Percentiles rank a stretch among this genome's conserved stretches.
Conservation (phyloP, 2,888 invertebrate species). For the Thymelicus acteon region DNA sequence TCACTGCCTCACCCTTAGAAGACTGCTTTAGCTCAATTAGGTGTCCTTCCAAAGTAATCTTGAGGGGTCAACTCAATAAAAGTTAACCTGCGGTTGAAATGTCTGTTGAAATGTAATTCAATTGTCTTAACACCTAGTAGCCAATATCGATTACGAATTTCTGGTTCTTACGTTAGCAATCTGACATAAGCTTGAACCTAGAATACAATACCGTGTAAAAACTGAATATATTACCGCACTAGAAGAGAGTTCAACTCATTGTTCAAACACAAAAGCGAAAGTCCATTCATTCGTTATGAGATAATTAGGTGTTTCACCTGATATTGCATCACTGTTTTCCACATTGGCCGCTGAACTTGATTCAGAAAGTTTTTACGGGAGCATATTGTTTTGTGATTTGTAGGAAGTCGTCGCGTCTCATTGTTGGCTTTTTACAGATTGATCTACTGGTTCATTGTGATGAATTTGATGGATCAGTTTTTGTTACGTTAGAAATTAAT, state of each 20-base stretch:
- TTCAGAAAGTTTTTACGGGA: slow-evolving; percentile 53
- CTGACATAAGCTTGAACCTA: slow-evolving; percentile 43
- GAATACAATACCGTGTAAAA: slow-evolving; percentile 64
- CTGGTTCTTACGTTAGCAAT: slow-evolving; percentile 41
- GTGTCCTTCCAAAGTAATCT: too few species aligned
- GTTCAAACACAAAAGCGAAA: slow-evolving; percentile 82
- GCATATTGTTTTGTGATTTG: slow-evolving; percentile 59
- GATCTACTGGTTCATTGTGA: slow-evolving; percentile 32
- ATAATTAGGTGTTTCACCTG: slow-evolving; percentile 81
- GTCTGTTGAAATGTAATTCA: too few species aligned
- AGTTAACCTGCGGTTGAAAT: too few species aligned
- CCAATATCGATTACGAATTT: too few species aligned
- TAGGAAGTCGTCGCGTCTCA: slow-evolving; percentile 53
- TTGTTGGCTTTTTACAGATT: slow-evolving; percentile 28
- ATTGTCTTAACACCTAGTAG: too few species aligned
- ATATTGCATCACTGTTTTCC: slow-evolving; percentile 79
- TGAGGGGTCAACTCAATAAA: too few species aligned
- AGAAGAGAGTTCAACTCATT: slow-evolving; percentile 72
- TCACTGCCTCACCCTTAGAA: too few species aligned
- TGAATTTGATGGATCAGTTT: slow-evolving; percentile 8
- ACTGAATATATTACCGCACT: slow-evolving; percentile 66
- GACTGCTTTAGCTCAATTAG: too few species aligned
- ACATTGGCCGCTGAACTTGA: slow-evolving; percentile 70
- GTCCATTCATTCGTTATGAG: slow-evolving; percentile 77
- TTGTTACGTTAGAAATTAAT: slow-evolving; percentile 14